phyloP scores from a whole-genome alignment of 2,113 vertebrate genomes.

The Pyxicephalus adspersus region DNA sequence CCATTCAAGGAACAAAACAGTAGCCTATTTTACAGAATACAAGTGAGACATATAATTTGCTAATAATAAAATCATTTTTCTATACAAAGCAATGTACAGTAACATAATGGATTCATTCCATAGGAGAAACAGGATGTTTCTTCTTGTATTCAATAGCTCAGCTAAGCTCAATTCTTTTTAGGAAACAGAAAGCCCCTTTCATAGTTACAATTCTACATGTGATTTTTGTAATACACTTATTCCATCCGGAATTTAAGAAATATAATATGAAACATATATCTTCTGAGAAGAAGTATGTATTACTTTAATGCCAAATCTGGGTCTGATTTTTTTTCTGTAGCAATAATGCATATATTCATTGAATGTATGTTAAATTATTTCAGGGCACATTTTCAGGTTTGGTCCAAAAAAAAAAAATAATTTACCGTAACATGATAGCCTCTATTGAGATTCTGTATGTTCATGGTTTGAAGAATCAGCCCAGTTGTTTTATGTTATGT shows the following conservation, averaged over 20 bases:
- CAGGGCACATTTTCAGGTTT: background rate
- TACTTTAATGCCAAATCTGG: slow-evolving; percentile 33
- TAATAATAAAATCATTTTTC: slow-evolving; percentile 52
- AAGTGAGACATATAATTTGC: slow-evolving; percentile 23
- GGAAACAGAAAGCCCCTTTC: slow-evolving; percentile 41
- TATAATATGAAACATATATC: slow-evolving; percentile 47
- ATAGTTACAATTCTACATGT: slow-evolving; percentile 6
- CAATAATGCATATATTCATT: slow-evolving; percentile 39
- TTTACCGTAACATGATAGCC: too few relatives aligned
- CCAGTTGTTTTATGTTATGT: too few relatives aligned
- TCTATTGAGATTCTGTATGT: too few relatives aligned
- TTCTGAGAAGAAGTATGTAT: slow-evolving; percentile 37
- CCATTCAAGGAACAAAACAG: slow-evolving; percentile 39
- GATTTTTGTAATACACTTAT: slow-evolving; percentile 37
- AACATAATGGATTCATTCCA: background rate
- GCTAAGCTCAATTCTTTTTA: background rate
- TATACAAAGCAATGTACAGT: slow-evolving; percentile 31
- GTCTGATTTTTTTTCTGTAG: slow-evolving; percentile 15
- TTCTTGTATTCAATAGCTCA: slow-evolving; percentile 4
- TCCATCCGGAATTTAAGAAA: slow-evolving; percentile 27
- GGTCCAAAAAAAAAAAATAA: too few relatives aligned
- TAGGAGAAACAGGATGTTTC: slow-evolving; percentile 3
- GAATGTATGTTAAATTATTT: slow-evolving; percentile 36
- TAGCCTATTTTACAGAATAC: slow-evolving; percentile 39
- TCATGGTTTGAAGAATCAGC: too few relatives aligned